phyloP scores from a whole-genome alignment of 2,888 invertebrate genomes.

The Tethea ocularis region DNA sequence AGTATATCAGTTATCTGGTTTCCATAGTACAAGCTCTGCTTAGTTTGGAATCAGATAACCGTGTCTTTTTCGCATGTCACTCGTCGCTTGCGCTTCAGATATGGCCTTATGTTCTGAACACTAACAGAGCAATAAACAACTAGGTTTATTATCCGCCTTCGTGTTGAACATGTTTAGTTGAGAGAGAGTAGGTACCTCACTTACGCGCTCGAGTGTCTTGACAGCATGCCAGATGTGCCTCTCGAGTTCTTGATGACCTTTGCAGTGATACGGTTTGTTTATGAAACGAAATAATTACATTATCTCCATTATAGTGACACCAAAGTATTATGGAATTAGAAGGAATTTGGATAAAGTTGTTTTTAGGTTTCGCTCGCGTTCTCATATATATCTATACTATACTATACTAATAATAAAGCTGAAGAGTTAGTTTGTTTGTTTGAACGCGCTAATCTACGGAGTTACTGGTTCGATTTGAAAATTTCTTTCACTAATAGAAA shows the following conservation, averaged over 20 bases:
- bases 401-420: too few species aligned
- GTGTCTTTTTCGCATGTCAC: not conserved
- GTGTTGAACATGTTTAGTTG: conserved; percentile 27
- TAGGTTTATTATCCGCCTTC: conserved; percentile 43
- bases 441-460: too few species aligned
- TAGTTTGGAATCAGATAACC: conserved; percentile 16
- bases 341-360: too few species aligned
- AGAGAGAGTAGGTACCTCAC: conserved; percentile 14
- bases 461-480: too few species aligned
- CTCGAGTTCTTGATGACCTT: conserved; percentile 4
- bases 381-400: too few species aligned
- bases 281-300: not conserved
- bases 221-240: conserved; percentile 8
- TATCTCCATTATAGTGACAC: too few species aligned
- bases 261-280: conserved; percentile 2
- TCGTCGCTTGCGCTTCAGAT: conserved; percentile 13
- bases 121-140: conserved; percentile 45
- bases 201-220: conserved; percentile 13
- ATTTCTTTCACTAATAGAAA: too few species aligned
- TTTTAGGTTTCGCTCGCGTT: too few species aligned
- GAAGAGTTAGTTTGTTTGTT: too few species aligned
- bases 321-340: too few species aligned
- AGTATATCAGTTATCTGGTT: too few species aligned
- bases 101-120: conserved; percentile 27
- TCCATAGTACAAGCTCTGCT: conserved; percentile 3